Evolutionary conservation across 2,113 vertebrate species (phyloP), one percentile per base, ranked within the genome.

Genomic region (Cinclus mexicanus): DNA sequence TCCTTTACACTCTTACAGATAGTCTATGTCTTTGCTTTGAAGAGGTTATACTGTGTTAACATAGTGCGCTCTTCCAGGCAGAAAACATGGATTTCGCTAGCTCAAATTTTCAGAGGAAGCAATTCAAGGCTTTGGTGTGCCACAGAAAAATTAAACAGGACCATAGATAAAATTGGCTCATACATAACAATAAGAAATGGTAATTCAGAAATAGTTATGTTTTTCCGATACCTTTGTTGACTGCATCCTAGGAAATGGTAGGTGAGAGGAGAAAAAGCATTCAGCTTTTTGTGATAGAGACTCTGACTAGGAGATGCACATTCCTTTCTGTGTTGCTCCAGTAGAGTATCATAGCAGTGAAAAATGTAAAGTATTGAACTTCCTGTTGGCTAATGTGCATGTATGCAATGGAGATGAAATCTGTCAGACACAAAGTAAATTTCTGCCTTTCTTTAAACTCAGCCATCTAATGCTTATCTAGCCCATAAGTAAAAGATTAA

Each of bases 81-180:
- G 53, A 68, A 55, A 80, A 42, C 4, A 31, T 2, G 4, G 29
- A 81, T 50, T 59, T 42, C 60, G 6, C 4, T 56, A 6, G 69
- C 42, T 70, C 42, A 82, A 10, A 65, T 69, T 92, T 21, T 19
- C 26, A 29, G 41, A 53, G 29, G 4, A 55, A 69, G 15, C 7
- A 87, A 52, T 12, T 18, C 2, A 5, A 56, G 28, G 7, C 6
- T 88, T 74, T 0, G 0, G 25, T 56, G 6, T 64, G 35, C 10
- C 24, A 74, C 14, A 60, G 44, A 50, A 84, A 46, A 77, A 12
- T 12, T 14, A 81, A 81, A 55, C 19, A 28, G 50, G 33, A 21
- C 9, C 17, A 8, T 3, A 50, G 37, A 44, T 59, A 68, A 50
- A 59, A 50, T 12, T 37, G 4, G 25, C 11, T 7, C 13, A 22